Conservation (phyloP, 2,797 vertebrate species). For the Streptopelia turtur region DNA sequence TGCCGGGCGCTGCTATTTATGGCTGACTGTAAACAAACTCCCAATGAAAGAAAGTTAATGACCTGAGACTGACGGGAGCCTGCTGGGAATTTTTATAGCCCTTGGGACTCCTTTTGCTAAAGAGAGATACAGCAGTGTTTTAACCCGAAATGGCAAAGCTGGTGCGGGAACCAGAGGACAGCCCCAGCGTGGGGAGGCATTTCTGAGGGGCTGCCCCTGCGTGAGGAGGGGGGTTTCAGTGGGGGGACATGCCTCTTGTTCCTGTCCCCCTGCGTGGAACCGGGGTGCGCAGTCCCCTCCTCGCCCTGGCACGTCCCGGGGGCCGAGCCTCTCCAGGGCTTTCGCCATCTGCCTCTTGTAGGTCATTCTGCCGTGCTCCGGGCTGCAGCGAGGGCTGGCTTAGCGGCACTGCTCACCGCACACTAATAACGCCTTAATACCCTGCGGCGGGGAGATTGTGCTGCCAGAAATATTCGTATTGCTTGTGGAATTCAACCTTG, state of each 20-base stretch:
- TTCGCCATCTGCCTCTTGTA: slow-evolving; percentile 21
- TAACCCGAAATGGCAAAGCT: background rate
- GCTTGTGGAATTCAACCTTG: background rate
- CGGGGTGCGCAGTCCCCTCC: background rate
- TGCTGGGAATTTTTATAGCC: slow-evolving; percentile 85
- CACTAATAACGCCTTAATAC: slow-evolving; percentile 50
- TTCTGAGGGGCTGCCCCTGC: background rate
- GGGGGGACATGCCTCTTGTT: background rate
- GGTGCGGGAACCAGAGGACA: rapidly evolving
- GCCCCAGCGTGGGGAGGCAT: rapidly evolving
- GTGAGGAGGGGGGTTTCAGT: background rate
- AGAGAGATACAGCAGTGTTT: slow-evolving; percentile 46
- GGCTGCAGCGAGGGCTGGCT: slow-evolving; percentile 13
- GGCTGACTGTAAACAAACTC: slow-evolving; percentile 89
- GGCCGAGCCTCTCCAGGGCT: background rate
- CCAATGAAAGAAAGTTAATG: slow-evolving; percentile 91
- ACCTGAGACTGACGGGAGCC: slow-evolving; percentile 91
- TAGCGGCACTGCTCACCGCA: background rate
- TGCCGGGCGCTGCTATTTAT: slow-evolving; percentile 54
- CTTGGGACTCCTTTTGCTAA: slow-evolving; percentile 67
- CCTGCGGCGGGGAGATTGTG: background rate
- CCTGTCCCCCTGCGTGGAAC: rapidly evolving
- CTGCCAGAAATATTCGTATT: slow-evolving; percentile 15
- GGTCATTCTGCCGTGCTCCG: background rate
- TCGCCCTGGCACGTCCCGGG: rapidly evolving